Percentiles rank a stretch among this genome's conserved stretches.
These are phyloP conservation scores for Melanocharis versteri DNA, from an alignment of 2,113 vertebrate genomes.

Conservation along the genomic window DNA sequence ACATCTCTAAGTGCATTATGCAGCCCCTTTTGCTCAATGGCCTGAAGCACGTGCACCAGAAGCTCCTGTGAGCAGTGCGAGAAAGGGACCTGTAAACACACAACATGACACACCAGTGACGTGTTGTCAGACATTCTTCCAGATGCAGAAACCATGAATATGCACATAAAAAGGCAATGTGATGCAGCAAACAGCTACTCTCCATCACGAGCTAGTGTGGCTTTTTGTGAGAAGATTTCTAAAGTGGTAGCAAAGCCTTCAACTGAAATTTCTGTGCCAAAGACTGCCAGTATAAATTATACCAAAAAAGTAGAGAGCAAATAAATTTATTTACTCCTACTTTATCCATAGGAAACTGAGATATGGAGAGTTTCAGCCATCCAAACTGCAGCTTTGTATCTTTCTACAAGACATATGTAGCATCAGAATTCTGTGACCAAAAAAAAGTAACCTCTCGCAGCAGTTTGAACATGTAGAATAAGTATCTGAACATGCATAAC, in stretches of 20 bases:
- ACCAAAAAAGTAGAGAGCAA: not conserved
- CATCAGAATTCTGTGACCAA: not conserved
- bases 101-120: not conserved
- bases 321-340: not conserved
- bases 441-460: not conserved
- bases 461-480: not conserved
- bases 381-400: not conserved
- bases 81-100: accelerated
- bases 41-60: not conserved
- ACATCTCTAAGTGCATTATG: not conserved
- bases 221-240: not conserved
- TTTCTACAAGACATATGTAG: not conserved
- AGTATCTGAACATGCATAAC: not conserved
- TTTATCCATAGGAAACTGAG: not conserved
- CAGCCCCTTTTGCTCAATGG: not conserved
- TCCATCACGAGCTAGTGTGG: not conserved
- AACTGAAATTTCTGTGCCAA: not conserved
- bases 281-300: not conserved
- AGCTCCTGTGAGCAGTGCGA: not conserved
- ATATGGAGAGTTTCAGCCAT: not conserved
- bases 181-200: not conserved
- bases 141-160: not conserved
- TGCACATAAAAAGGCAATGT: not conserved
- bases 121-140: not conserved
- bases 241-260: not conserved